Conservation (phyloP, 2,888 invertebrate species). For the Cetonia aurata region DNA sequence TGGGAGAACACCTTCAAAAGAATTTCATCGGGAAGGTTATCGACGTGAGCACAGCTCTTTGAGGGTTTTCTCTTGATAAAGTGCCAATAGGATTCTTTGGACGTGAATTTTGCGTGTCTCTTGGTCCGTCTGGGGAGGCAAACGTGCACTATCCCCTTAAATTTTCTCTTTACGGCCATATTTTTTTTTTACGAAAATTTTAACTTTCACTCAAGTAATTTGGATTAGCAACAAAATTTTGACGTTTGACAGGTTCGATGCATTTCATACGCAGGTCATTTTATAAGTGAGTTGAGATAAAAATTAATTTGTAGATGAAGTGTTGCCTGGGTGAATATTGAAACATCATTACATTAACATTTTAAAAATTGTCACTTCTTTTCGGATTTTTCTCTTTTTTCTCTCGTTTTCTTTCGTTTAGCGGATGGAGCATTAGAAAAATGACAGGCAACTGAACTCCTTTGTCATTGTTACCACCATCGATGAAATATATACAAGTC, state of each 20-base stretch:
- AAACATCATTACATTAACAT: too few species aligned
- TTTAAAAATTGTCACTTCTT: too few species aligned
- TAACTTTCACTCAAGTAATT: conserved; percentile 13
- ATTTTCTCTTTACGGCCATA: conserved; percentile 40
- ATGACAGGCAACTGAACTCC: too few species aligned
- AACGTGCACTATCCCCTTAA: conserved; percentile 35
- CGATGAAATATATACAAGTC: too few species aligned
- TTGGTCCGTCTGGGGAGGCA: conserved; percentile 36
- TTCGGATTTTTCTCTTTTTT: too few species aligned
- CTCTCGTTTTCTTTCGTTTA: too few species aligned
- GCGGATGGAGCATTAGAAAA: too few species aligned
- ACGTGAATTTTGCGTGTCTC: conserved; percentile 26
- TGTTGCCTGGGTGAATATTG: too few species aligned
- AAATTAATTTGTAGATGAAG: too few species aligned
- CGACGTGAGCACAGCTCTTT: conserved; percentile 33
- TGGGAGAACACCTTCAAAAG: conserved; percentile 47
- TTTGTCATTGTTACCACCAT: too few species aligned
- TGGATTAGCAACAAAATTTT: conserved; percentile 35
- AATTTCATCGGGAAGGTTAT: conserved; percentile 48
- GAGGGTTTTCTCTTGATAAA: conserved; percentile 22
- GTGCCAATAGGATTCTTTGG: conserved; percentile 12
- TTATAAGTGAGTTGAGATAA: too few species aligned
- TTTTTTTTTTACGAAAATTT: conserved; percentile 38
- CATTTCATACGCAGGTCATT: too few species aligned
- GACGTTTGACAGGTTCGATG: conserved; percentile 19